phyloP scores from a whole-genome alignment of 2,888 invertebrate genomes.

The Auanema sp. region DNA sequence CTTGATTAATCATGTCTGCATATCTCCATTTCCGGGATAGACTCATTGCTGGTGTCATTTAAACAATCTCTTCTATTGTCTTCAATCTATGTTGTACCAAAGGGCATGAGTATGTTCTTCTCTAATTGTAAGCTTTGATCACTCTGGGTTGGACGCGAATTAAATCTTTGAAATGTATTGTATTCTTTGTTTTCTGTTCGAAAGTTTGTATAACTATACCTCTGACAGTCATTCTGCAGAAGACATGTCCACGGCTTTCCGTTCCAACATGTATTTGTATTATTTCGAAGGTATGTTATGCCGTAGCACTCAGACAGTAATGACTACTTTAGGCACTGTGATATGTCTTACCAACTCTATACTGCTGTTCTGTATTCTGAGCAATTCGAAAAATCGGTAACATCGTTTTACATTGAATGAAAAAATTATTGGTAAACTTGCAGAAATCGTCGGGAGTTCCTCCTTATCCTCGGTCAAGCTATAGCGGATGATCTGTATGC shows the following conservation, averaged over 20 bases:
- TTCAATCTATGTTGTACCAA: too few relatives aligned
- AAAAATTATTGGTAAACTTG: neutral
- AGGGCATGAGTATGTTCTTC: too few relatives aligned
- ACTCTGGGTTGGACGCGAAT: too few relatives aligned
- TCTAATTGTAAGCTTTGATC: too few relatives aligned
- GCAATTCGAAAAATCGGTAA: conserved; percentile 27
- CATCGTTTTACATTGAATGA: neutral
- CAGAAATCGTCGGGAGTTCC: conserved; percentile 29
- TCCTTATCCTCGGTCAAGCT: conserved; percentile 30
- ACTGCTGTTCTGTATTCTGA: conserved; percentile 29
- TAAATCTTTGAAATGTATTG: too few relatives aligned
- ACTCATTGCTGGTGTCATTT: too few relatives aligned
- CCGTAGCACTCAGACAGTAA: neutral
- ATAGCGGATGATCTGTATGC: conserved; percentile 34
- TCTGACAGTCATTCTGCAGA: too few relatives aligned
- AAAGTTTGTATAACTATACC: too few relatives aligned
- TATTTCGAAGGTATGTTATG: conserved; percentile 25
- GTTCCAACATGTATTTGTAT: conserved; percentile 32
- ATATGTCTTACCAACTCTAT: conserved; percentile 31
- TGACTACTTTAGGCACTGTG: conserved; percentile 25
- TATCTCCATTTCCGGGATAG: too few relatives aligned
- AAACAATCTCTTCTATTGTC: too few relatives aligned
- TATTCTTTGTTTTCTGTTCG: too few relatives aligned
- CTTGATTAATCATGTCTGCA: too few relatives aligned
- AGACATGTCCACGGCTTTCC: conserved; percentile 22